Conservation (phyloP, 2,797 vertebrate species). For the Poeciliopsis turneri region DNA sequence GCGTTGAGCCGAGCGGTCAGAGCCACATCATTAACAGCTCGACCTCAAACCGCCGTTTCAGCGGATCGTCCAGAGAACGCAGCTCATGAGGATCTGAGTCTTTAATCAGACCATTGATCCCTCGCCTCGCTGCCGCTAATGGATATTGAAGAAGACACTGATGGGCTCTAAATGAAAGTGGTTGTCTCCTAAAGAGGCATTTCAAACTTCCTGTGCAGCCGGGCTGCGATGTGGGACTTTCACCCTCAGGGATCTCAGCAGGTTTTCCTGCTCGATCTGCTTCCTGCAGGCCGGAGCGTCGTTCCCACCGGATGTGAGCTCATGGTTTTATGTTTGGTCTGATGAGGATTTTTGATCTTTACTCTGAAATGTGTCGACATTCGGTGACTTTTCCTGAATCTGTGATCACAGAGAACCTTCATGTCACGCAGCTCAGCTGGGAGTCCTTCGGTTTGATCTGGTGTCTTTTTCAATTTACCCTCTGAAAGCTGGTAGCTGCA, state of each 20-base stretch:
- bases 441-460: not conserved
- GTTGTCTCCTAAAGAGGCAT: conserved; percentile 45
- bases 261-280: not conserved
- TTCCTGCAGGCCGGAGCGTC: not conserved
- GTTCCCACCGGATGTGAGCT: not conserved
- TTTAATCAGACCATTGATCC: conserved; percentile 40
- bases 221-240: conserved; percentile 4
- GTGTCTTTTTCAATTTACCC: not conserved
- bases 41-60: not conserved
- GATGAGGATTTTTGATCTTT: not conserved
- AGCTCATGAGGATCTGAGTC: not conserved
- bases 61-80: not conserved
- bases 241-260: conserved; percentile 13
- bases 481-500: too few relatives aligned
- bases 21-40: not conserved
- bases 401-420: not conserved
- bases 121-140: conserved; percentile 16
- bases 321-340: not conserved
- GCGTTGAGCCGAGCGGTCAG: not conserved
- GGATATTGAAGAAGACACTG: conserved; percentile 34
- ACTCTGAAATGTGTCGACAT: not conserved
- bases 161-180: conserved; percentile 46
- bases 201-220: not conserved
- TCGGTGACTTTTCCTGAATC: not conserved
- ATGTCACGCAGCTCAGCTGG: not conserved